Percentiles rank a stretch among this genome's conserved stretches.
These are phyloP conservation scores for Threskiornis aethiopicus DNA, from an alignment of 2,797 vertebrate species.

Conservation along the genomic window DNA sequence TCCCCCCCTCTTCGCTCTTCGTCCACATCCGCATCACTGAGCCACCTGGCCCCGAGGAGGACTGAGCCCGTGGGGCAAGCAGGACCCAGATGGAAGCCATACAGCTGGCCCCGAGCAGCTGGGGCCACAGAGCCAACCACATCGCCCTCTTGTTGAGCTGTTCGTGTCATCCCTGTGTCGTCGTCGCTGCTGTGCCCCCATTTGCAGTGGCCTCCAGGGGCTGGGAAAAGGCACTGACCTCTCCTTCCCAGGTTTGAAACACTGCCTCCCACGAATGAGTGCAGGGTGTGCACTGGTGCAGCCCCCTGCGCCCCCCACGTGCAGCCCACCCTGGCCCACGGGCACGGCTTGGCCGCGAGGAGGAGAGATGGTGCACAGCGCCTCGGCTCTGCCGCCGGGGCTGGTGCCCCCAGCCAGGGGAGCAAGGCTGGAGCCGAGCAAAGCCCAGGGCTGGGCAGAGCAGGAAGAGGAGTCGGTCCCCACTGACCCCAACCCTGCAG, in stretches of 20 bases:
- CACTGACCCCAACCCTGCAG: not conserved
- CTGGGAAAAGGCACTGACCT: not conserved
- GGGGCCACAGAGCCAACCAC: not conserved
- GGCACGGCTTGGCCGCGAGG: not conserved
- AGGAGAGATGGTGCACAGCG: not conserved
- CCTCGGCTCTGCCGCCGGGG: not conserved
- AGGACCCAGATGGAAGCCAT: not conserved
- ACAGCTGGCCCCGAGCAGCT: accelerated
- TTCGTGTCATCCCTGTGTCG: not conserved
- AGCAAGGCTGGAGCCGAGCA: not conserved
- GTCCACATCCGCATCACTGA: slow-evolving; percentile 81
- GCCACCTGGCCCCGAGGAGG: not conserved
- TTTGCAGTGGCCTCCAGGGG: not conserved
- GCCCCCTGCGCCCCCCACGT: accelerated
- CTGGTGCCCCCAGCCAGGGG: not conserved
- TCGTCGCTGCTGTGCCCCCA: not conserved
- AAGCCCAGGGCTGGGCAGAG: not conserved
- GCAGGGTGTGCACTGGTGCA: not conserved
- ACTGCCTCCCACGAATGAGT: not conserved
- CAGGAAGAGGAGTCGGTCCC: not conserved
- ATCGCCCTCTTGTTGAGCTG: not conserved
- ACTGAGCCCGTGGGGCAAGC: not conserved
- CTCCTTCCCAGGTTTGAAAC: not conserved
- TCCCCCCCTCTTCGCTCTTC: slow-evolving; percentile 89
- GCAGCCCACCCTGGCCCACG: accelerated